Conservation (phyloP, 2,797 vertebrate species). For the Synanceia verrucosa region DNA sequence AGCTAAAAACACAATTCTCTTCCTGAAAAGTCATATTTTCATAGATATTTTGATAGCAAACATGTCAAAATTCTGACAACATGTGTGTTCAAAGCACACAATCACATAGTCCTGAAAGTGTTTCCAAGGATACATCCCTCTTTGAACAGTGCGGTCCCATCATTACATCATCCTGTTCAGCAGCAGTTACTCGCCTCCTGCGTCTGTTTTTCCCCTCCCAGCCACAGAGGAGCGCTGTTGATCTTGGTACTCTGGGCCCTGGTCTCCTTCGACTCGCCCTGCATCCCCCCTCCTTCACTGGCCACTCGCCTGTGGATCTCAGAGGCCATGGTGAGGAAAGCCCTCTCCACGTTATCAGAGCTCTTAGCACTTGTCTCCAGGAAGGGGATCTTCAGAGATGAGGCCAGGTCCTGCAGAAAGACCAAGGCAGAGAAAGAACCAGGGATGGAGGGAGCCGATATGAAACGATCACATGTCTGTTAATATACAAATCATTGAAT, state of each 20-base stretch:
- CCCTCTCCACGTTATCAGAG: constrained; percentile 80
- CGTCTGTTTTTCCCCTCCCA: constrained; percentile 69
- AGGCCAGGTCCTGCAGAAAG: constrained; percentile 76
- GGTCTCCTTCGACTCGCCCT: constrained; percentile 59
- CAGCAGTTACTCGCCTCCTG: constrained; percentile 77
- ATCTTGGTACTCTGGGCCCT: constrained; percentile 68
- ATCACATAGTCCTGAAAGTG: background rate
- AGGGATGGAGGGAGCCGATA: background rate
- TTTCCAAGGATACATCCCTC: background rate
- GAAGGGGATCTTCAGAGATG: constrained; percentile 79
- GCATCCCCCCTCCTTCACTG: constrained; percentile 69
- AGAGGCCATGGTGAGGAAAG: constrained; percentile 78
- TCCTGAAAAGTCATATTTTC: background rate
- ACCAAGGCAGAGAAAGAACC: background rate
- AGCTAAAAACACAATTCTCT: constrained; percentile 1
- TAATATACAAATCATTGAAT: background rate
- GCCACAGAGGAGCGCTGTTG: constrained; percentile 83
- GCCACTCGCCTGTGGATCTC: constrained; percentile 83
- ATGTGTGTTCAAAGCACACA: background rate
- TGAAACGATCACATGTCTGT: background rate
- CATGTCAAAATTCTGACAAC: constrained; percentile 10
- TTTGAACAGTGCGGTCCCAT: background rate
- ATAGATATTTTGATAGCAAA: constrained; percentile 1
- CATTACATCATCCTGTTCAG: constrained; percentile 33
- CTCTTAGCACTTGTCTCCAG: constrained; percentile 85